phyloP scores from a whole-genome alignment of 30 jellyfish, hydroid and myxozoan genomes.

The Turritopsis dohrnii region DNA sequence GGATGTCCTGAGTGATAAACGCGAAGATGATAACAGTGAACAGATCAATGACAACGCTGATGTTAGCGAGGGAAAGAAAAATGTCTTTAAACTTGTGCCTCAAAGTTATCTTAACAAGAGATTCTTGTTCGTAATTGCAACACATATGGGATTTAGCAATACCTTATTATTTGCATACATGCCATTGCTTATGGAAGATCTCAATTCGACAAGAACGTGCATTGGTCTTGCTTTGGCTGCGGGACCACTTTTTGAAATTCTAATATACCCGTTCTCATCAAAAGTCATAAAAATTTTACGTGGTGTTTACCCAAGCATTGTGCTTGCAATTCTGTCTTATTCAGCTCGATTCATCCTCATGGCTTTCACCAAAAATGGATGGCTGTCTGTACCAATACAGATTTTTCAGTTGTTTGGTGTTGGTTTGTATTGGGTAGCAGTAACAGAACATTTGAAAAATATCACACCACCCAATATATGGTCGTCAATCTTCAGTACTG shows the following conservation, averaged over 20 bases:
- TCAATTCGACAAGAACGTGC: conserved; percentile 8
- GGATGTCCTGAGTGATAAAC: neutral
- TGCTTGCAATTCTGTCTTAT: conserved; percentile 12
- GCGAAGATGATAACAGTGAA: neutral
- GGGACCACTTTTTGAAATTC: neutral
- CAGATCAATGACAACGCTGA: neutral
- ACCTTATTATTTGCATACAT: neutral
- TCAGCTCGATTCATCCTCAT: conserved; percentile 5
- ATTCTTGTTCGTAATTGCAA: neutral
- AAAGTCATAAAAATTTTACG: neutral
- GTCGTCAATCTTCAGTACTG: conserved; percentile 14
- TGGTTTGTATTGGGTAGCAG: conserved; percentile 20
- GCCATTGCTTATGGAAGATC: conserved; percentile 3
- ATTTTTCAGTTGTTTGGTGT: neutral
- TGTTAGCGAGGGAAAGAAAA: too few relatives aligned
- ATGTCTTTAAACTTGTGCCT: neutral
- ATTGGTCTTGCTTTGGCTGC: conserved; percentile 8
- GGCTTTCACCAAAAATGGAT: conserved; percentile 1
- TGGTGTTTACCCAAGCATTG: conserved; percentile 10
- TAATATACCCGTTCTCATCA: conserved; percentile 7
- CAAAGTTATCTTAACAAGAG: neutral
- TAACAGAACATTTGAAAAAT: conserved; percentile 6
- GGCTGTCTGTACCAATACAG: conserved; percentile 7
- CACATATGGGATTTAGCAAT: neutral
- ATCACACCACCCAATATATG: conserved; percentile 10